Percentiles rank a stretch among this genome's conserved stretches.
Evolutionary conservation across 2,888 invertebrate species (phyloP).

Genomic region (Hyposoter didymator): DNA sequence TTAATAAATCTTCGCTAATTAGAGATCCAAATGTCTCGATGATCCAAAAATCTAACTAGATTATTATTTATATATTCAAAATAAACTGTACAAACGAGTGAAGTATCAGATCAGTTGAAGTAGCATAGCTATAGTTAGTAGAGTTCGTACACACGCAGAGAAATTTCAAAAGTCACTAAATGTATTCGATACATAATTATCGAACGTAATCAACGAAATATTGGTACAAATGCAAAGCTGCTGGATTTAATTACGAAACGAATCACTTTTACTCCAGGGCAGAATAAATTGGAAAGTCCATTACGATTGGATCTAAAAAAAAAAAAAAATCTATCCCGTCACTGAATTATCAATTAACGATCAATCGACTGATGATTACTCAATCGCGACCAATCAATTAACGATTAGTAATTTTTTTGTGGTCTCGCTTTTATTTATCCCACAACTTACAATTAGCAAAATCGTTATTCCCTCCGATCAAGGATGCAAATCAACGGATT

Average conservation of each 20-base stretch:
- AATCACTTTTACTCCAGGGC: neutral
- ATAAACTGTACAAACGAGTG: constrained; percentile 39
- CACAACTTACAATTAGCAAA: neutral
- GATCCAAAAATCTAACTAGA: constrained; percentile 11
- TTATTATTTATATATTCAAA: constrained; percentile 10
- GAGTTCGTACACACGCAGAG: constrained; percentile 5
- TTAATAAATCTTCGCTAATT: constrained; percentile 22
- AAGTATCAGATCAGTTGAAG: constrained; percentile 48
- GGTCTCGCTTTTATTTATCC: too few relatives aligned
- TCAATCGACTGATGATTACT: neutral
- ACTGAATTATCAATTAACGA: too few relatives aligned
- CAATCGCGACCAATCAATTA: neutral
- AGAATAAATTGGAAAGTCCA: neutral
- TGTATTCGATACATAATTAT: neutral
- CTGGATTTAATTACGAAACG: neutral
- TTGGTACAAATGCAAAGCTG: neutral
- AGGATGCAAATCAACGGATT: neutral
- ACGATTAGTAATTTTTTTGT: too few relatives aligned
- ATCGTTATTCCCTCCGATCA: neutral
- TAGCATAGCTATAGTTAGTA: constrained; percentile 46
- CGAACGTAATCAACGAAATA: neutral
- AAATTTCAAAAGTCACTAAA: constrained; percentile 27
- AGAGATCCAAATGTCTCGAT: constrained; percentile 1
- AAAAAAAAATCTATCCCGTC: neutral
- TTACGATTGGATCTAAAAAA: neutral